Percentiles rank a stretch among this genome's conserved stretches.
Evolutionary conservation across 2,113 vertebrate species (phyloP).

Genomic region (Australoheros scitulus): DNA sequence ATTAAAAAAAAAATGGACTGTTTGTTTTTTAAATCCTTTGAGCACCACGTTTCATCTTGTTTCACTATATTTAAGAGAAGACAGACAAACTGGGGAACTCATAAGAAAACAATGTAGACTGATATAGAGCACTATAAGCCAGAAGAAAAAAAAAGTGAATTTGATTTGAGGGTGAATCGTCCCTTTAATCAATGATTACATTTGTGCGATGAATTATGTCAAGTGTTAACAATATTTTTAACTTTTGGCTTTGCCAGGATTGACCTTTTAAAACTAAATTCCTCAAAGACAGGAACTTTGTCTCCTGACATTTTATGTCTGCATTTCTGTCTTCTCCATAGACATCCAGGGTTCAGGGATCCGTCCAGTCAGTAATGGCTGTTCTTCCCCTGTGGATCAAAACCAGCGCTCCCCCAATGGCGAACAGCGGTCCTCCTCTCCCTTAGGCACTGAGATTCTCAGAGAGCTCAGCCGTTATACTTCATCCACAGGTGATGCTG

Average conservation of each 20-base stretch:
- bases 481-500: slow-evolving; percentile 77
- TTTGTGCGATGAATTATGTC: neutral
- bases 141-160: neutral
- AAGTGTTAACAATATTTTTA: neutral
- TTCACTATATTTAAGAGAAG: neutral
- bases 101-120: too few relatives aligned
- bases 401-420: slow-evolving; percentile 82
- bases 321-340: slow-evolving; percentile 53
- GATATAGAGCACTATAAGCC: too few relatives aligned
- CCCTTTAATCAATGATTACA: neutral
- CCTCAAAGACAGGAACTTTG: neutral
- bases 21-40: neutral
- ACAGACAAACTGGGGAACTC: neutral
- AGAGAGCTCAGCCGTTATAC: slow-evolving; percentile 91
- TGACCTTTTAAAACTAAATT: neutral
- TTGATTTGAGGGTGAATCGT: neutral
- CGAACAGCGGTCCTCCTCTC: slow-evolving; percentile 85
- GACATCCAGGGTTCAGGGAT: slow-evolving; percentile 81
- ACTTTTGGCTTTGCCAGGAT: neutral
- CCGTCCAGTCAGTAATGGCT: slow-evolving; percentile 86
- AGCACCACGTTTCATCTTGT: neutral
- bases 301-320: neutral
- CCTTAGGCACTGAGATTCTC: slow-evolving; percentile 91
- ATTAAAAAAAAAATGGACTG: too few relatives aligned
- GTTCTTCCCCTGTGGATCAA: slow-evolving; percentile 83